Evolutionary conservation across 2,113 vertebrate genomes (phyloP).

Genomic region (Erpornis zantholeuca): DNA sequence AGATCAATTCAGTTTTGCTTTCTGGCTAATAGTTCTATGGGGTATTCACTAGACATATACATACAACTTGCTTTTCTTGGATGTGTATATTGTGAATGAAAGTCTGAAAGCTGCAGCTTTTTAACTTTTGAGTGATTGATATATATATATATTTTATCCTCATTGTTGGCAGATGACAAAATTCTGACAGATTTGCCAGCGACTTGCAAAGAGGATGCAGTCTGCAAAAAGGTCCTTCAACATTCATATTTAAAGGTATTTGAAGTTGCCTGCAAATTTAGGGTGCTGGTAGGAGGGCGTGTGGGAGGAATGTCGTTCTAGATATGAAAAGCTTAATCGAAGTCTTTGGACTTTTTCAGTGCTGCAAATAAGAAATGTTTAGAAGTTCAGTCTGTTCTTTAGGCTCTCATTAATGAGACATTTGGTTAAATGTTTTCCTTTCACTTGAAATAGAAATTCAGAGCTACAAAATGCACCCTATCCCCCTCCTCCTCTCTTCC

Average conservation of each 20-base stretch:
- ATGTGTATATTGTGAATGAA: constrained; percentile 8
- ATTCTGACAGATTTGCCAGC: constrained; percentile 23
- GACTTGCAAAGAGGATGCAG: not conserved
- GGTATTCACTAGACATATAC: not conserved
- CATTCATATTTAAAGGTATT: not conserved
- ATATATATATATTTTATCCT: not conserved
- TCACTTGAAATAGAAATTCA: not conserved
- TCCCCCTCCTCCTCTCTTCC: accelerated
- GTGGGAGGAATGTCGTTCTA: constrained; percentile 12
- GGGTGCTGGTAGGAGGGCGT: constrained; percentile 4
- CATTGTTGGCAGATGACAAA: constrained; percentile 5
- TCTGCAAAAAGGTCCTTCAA: constrained; percentile 18
- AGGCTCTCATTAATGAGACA: not conserved
- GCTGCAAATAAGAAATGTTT: not conserved
- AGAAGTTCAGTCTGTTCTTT: not conserved
- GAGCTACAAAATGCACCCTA: not conserved
- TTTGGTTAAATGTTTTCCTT: constrained; percentile 7
- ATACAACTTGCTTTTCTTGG: not conserved
- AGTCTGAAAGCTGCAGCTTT: not conserved
- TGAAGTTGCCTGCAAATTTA: constrained; percentile 22
- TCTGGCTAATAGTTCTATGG: not conserved
- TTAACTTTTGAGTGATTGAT: not conserved
- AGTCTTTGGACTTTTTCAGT: not conserved
- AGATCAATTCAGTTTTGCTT: not conserved
- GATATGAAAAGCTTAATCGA: not conserved